Base-by-base conservation (phyloP, 2,113 vertebrate species). In the Emydocephalus ijimae region DNA sequence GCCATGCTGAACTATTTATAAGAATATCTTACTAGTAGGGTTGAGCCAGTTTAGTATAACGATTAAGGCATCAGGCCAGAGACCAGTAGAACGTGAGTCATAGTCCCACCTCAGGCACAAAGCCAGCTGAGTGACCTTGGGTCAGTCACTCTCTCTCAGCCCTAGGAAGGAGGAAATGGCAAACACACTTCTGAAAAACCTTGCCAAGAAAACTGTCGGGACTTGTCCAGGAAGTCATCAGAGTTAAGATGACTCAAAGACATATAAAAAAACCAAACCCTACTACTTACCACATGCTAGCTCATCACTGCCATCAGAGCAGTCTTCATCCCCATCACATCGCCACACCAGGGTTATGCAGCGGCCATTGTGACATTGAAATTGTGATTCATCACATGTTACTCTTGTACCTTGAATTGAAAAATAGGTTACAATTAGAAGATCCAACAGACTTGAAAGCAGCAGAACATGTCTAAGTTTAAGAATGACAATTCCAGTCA, bases 261-360 rank as follows among this genome's bases (percentile, higher is more conserved):
- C 34, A 43, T 21, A 81, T 39, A 43, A 20, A 81, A 64, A 39
- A 39, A 8, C 7, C 34, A 81, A 81, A 81, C 34, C 34, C 69
- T 21, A 81, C 74, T 81, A 81, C 98, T 99, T 95, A 99, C 99
- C 98, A 95, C 99, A 99, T 34, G 98, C 96, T 93, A 90, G 98
- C 89, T 99, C 99, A 10, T 99, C 99, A 29, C 99, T 99, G 92
- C 98, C 98, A 2, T 99, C 99, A 0, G 95, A 95, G 92, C 99
- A 99, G 96, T 99, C 99, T 95, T 99, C 98, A 20, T 99, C 99
- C 5, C 99, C 99, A 26, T 99, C 99, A 88, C 99, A 99, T 91
- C 98, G 98, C 99, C 99, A 99, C 12, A 99, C 91, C 0, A 98
- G 97, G 0, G 98, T 98, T 96, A 99, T 99, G 94, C 99, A 99